A percentile compares a stretch with the other conserved stretches of the same genome.
Conservation (phyloP, 2,797 vertebrate genomes). For the Pithecia hirsuta region DNA sequence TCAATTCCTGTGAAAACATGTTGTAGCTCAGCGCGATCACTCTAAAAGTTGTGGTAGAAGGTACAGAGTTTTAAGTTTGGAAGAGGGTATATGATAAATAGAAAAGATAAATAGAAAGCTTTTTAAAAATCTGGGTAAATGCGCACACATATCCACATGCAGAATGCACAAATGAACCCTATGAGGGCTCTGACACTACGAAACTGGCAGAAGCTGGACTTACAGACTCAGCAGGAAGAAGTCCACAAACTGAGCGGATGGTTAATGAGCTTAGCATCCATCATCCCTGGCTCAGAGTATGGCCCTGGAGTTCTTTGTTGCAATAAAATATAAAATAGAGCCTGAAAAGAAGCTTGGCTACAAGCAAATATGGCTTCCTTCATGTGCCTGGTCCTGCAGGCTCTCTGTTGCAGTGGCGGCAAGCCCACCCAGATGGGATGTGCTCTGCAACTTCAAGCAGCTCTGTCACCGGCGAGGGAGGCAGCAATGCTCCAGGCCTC, state of each 20-base stretch:
- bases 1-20: background rate
- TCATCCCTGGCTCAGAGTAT: background rate
- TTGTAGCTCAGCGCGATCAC: background rate
- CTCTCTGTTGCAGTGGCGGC: background rate
- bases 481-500: background rate
- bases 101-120: background rate
- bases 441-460: background rate
- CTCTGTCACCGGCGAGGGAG: background rate
- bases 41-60: background rate
- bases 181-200: background rate
- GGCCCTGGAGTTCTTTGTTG: slow-evolving; percentile 2
- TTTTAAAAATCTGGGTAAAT: background rate
- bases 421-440: background rate
- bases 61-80: background rate
- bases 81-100: background rate
- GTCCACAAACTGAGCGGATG: background rate
- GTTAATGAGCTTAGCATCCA: slow-evolving; percentile 30
- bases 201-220: background rate
- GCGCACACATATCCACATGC: background rate
- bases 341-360: background rate
- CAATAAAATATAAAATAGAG: slow-evolving; percentile 7
- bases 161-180: background rate
- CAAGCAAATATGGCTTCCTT: background rate
- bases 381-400: background rate
- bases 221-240: background rate